A percentile compares a stretch with the other conserved stretches of the same genome.
phyloP scores from a whole-genome alignment of 1,140 invertebrate genomes.

The Lasioglossum baleicum region DNA sequence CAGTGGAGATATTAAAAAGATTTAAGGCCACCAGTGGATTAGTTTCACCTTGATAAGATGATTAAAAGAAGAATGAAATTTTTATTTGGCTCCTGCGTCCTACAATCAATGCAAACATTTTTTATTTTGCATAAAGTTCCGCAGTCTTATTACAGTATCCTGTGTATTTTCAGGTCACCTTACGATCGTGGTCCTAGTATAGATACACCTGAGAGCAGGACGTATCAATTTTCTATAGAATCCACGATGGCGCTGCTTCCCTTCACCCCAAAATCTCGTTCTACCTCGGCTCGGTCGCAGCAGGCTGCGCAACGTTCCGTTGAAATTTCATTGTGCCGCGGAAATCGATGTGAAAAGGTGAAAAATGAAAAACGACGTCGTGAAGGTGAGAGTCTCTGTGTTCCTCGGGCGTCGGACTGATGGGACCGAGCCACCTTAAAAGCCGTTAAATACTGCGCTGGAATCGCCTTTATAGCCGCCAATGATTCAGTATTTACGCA shows the following conservation, averaged over 20 bases:
- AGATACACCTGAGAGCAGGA: not conserved
- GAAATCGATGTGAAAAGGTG: conserved; percentile 67
- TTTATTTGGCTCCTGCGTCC: too few species aligned
- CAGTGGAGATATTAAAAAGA: too few species aligned
- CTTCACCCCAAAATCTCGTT: not conserved
- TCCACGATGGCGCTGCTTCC: not conserved
- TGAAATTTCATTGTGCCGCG: conserved; percentile 66
- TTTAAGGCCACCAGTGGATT: too few species aligned
- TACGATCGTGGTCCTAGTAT: too few species aligned
- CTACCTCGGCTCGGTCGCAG: not conserved
- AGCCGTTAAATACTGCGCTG: conserved; percentile 71
- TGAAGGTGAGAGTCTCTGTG: not conserved
- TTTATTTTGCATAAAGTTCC: too few species aligned
- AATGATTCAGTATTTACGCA: conserved; percentile 76
- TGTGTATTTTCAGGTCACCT: too few species aligned
- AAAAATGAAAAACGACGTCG: conserved; percentile 71
- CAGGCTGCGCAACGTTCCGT: conserved; percentile 21
- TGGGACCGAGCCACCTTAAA: conserved; percentile 56
- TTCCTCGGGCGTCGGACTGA: conserved; percentile 18
- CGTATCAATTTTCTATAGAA: conserved; percentile 58
- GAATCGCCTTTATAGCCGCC: conserved; percentile 49
- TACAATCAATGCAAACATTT: too few species aligned
- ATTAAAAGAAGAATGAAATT: too few species aligned
- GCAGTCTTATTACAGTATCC: too few species aligned
- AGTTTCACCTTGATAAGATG: too few species aligned